phyloP scores from a whole-genome alignment of 2,888 invertebrate species.

The Blastobasis lacticolella region DNA sequence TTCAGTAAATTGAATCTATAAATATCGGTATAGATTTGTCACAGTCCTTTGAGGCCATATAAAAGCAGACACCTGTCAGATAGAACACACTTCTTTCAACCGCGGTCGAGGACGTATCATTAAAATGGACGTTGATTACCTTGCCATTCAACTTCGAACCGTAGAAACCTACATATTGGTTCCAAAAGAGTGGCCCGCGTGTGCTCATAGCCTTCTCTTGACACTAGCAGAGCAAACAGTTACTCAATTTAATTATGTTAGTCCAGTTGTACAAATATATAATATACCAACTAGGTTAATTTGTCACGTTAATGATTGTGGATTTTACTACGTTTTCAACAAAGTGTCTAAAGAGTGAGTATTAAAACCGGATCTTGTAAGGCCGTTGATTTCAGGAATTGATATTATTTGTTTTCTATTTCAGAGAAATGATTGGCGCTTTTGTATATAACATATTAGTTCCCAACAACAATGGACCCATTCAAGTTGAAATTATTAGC shows the following conservation, averaged over 20 bases:
- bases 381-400: too few relatives aligned
- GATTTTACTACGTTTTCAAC: not conserved
- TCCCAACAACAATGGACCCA: not conserved
- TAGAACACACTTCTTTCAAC: not conserved
- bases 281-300: not conserved
- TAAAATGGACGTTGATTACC: not conserved
- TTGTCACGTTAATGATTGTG: not conserved
- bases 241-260: not conserved
- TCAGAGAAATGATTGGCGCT: too few relatives aligned
- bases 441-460: not conserved
- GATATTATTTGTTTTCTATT: too few relatives aligned
- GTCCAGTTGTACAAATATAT: not conserved
- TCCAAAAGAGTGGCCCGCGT: not conserved
- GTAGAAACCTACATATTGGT: not conserved
- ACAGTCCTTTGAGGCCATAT: not conserved
- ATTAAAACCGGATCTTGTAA: too few relatives aligned
- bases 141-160: not conserved
- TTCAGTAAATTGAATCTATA: not conserved
- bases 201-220: not conserved
- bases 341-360: too few relatives aligned
- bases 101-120: not conserved
- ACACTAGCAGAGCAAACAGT: not conserved
- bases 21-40: not conserved
- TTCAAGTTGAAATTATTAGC: not conserved
- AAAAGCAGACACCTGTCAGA: not conserved